Base-by-base conservation (phyloP, 2,113 vertebrate genomes). In the Panurus biarmicus region DNA sequence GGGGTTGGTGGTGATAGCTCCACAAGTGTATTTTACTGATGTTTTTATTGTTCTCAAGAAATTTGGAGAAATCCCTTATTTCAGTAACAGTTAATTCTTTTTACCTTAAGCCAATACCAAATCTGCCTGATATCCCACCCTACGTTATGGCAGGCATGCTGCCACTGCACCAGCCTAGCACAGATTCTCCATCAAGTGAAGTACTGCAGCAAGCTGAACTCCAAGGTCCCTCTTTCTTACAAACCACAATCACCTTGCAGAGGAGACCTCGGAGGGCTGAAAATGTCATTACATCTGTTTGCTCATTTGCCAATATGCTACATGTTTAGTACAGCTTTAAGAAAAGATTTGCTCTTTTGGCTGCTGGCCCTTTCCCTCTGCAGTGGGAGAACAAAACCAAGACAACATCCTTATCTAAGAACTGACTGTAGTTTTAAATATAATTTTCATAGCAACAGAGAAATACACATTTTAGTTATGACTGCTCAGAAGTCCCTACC, bases 341-440 rank as follows among this genome's bases (percentile, higher is more conserved):
- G 82, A 87, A 91, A 77, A 45, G 40, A 56, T 74, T 71, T 93
- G 85, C 82, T 90, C 90, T 93, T 94, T 93, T 87, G 38, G 78
- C 93, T 92, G 90, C 56, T 89, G 67, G 33, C 87, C 90, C 53
- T 64, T 36, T 91, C 56, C 56, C 51, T 83, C 78, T 94, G 85
- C 73, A 91, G 78, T 83, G 36, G 60, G 57, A 91, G 61, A 88
- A 50, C 60, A 86, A 95, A 95, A 93, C 60, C 40, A 88, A 80
- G 51, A 79, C 31, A 89, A 53, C 35, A 85, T 54, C 4, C 4
- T 87, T 76, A 74, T 73, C 60, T 60, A 80, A 93, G 62, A 85
- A 88, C 60, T 65, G 78, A 60, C 44, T 77, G 57, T 76, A 77
- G 53, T 80, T 77, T 91, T 53, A 77, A 60, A 86, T 38, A 64